Evolutionary conservation across 2,113 vertebrate genomes (phyloP).

Genomic region (Zosterops hypoxanthus): DNA sequence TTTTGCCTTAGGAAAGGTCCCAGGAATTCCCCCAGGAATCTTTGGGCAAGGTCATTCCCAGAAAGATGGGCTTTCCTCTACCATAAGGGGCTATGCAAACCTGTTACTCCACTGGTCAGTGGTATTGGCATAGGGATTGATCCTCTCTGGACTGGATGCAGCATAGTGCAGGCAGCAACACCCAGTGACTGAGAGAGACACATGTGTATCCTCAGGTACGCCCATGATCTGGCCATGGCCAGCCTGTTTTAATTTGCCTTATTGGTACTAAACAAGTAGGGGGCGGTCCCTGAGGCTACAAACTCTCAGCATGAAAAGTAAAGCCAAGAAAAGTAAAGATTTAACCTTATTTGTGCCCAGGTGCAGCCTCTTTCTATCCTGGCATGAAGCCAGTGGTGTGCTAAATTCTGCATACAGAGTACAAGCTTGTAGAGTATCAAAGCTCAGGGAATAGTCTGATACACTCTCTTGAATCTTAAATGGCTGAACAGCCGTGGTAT

Average conservation of each 20-base stretch:
- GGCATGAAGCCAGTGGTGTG: not conserved
- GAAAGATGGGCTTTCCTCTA: not conserved
- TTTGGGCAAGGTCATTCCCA: not conserved
- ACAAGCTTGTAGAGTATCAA: not conserved
- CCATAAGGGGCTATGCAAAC: not conserved
- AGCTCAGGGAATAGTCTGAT: not conserved
- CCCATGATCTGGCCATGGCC: rapidly evolving
- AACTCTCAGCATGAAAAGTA: not conserved
- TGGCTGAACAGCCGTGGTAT: not conserved
- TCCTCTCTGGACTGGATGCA: not conserved
- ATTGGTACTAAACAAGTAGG: not conserved
- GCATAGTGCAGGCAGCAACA: rapidly evolving
- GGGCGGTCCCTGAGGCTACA: not conserved
- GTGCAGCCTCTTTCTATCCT: not conserved
- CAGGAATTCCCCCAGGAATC: not conserved
- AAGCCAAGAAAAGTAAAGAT: not conserved
- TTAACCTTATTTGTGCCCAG: not conserved
- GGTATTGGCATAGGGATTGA: not conserved
- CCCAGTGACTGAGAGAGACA: not conserved
- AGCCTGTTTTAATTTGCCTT: not conserved
- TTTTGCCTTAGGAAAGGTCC: not conserved
- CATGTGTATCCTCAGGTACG: not conserved
- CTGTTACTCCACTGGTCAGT: not conserved
- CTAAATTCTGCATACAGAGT: not conserved
- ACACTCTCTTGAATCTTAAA: not conserved